Evolutionary conservation across 1,140 invertebrate species (phyloP).

Genomic region (Mesaphorura yosii): DNA sequence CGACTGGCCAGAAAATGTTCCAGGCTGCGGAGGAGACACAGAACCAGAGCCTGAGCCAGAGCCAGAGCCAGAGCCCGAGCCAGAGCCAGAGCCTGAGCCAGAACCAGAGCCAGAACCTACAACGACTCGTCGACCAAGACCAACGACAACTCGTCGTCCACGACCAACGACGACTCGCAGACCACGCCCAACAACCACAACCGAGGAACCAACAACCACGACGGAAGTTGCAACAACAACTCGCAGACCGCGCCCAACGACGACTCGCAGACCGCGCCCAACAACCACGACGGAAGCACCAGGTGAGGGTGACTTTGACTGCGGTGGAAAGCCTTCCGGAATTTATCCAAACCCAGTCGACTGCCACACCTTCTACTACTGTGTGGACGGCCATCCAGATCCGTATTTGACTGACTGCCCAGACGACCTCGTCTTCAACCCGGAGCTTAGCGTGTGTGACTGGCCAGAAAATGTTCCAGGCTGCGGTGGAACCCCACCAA

Average conservation of each 20-base stretch:
- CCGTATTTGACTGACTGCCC: neutral
- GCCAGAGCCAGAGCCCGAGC: neutral
- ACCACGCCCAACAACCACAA: neutral
- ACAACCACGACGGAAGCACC: neutral
- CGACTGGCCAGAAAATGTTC: neutral
- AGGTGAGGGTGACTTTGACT: neutral
- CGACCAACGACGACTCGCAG: neutral
- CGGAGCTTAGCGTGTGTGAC: neutral
- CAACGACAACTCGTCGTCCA: neutral
- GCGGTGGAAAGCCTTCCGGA: neutral
- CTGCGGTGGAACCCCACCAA: neutral
- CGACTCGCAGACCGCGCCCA: neutral
- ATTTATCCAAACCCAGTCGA: neutral
- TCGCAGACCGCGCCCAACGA: neutral
- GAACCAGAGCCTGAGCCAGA: neutral
- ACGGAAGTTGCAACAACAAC: neutral
- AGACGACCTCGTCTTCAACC: neutral
- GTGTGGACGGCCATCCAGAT: neutral
- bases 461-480: slow-evolving; percentile 1
- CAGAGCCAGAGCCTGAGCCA: neutral
- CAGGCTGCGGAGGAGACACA: neutral
- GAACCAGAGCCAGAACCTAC: neutral
- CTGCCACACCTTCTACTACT: neutral
- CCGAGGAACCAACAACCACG: neutral
- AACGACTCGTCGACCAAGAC: neutral